A percentile compares a stretch with the other conserved stretches of the same genome.
Conservation (phyloP, 2,113 vertebrate genomes). For the Bubo blakistoni region DNA sequence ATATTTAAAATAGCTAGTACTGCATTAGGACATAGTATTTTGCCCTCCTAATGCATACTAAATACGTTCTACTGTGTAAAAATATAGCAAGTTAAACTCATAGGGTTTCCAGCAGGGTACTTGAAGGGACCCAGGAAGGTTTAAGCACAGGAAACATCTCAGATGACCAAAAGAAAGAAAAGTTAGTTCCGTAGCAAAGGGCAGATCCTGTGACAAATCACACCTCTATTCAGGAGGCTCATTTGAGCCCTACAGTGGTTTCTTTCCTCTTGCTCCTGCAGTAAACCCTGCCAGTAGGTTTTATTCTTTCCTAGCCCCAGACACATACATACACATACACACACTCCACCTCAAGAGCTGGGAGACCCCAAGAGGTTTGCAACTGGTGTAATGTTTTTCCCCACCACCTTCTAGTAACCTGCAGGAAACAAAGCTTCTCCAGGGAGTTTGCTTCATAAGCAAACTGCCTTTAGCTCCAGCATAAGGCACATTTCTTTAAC, state of each 20-base stretch:
- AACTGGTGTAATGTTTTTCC: not conserved
- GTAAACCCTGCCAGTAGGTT: not conserved
- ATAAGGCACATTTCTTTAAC: not conserved
- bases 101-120: not conserved
- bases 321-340: not conserved
- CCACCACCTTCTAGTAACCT: not conserved
- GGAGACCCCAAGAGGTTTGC: not conserved
- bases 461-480: not conserved
- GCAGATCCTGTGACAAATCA: constrained; percentile 14
- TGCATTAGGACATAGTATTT: not conserved
- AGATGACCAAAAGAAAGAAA: not conserved
- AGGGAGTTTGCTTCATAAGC: not conserved
- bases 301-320: not conserved
- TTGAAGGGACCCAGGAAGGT: not conserved
- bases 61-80: not conserved
- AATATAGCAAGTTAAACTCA: not conserved
- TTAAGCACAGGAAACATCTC: not conserved
- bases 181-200: not conserved
- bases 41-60: not conserved
- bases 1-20: not conserved
- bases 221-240: not conserved
- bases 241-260: not conserved
- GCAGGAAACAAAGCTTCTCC: not conserved
- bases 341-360: not conserved
- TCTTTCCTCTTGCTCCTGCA: not conserved